These are phyloP conservation scores for Hypanus sabinus DNA, from an alignment of 2,113 vertebrate species.

Conservation along the genomic window DNA sequence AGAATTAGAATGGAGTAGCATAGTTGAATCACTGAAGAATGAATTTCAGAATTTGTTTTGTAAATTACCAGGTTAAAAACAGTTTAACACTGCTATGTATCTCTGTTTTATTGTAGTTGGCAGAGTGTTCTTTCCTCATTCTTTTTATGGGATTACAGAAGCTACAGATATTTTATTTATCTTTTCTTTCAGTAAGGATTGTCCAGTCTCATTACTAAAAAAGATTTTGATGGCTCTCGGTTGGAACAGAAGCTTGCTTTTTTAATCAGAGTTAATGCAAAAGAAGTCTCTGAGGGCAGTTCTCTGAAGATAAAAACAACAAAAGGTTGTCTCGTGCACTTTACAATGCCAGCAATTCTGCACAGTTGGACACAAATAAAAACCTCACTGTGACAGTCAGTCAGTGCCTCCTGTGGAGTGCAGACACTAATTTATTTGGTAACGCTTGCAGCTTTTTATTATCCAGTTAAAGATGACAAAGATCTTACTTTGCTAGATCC, in stretches of 20 bases:
- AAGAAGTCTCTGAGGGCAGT: background rate
- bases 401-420: constrained; percentile 7
- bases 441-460: background rate
- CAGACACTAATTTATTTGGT: constrained; percentile 12
- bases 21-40: too few relatives aligned
- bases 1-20: too few relatives aligned
- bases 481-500: background rate
- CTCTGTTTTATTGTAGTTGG: background rate
- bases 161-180: constrained; percentile 15
- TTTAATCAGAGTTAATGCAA: background rate
- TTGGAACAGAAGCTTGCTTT: constrained; percentile 6
- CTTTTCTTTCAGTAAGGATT: background rate
- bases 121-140: background rate
- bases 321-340: constrained; percentile 6
- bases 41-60: background rate
- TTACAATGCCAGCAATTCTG: constrained; percentile 22
- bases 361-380: constrained; percentile 30
- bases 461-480: constrained; percentile 20
- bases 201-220: background rate
- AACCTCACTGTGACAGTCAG: constrained; percentile 16
- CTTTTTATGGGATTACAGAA: background rate
- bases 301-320: constrained; percentile 24
- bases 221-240: constrained; percentile 1
- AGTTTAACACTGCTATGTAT: background rate
- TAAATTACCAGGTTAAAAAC: background rate